Evolutionary conservation across 1,140 invertebrate species (phyloP).

Genomic region (Cyrtorhinus lividipennis): DNA sequence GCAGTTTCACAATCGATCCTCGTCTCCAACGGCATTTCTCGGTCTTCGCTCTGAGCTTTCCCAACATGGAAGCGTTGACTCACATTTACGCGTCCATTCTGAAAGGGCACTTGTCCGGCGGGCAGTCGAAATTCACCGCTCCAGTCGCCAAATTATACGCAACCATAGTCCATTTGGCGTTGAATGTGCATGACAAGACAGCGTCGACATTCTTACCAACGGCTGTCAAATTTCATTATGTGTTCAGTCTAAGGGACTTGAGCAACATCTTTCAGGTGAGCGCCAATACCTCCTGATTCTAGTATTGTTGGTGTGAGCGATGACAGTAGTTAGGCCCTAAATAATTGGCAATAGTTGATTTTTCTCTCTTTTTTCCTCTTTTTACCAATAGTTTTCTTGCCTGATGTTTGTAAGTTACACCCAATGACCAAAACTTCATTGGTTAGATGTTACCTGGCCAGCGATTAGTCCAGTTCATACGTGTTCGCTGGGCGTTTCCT

Average conservation of each 20-base stretch:
- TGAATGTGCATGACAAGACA: conserved; percentile 65
- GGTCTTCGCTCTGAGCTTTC: conserved; percentile 81
- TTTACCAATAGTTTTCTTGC: too few species aligned
- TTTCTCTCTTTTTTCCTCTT: too few species aligned
- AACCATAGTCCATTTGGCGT: conserved; percentile 52
- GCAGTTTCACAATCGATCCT: conserved; percentile 85
- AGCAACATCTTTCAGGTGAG: conserved; percentile 75
- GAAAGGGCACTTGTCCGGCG: conserved; percentile 54
- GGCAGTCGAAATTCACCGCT: conserved; percentile 46
- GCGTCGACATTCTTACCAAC: conserved; percentile 68
- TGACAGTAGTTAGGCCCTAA: too few species aligned
- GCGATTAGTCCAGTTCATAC: too few species aligned
- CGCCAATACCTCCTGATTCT: too few species aligned
- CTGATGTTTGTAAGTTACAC: too few species aligned
- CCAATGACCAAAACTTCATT: too few species aligned
- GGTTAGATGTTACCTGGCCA: too few species aligned
- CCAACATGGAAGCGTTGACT: conserved; percentile 56
- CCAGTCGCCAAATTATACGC: conserved; percentile 42
- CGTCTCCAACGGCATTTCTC: conserved; percentile 84
- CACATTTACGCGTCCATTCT: conserved; percentile 75
- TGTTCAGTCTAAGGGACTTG: conserved; percentile 83
- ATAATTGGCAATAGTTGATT: too few species aligned
- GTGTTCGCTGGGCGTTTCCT: too few species aligned
- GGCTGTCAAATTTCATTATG: conserved; percentile 87
- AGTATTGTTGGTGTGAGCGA: too few species aligned